Conservation (phyloP, 92 coral and sea anemone genomes). For the Porites rus region DNA sequence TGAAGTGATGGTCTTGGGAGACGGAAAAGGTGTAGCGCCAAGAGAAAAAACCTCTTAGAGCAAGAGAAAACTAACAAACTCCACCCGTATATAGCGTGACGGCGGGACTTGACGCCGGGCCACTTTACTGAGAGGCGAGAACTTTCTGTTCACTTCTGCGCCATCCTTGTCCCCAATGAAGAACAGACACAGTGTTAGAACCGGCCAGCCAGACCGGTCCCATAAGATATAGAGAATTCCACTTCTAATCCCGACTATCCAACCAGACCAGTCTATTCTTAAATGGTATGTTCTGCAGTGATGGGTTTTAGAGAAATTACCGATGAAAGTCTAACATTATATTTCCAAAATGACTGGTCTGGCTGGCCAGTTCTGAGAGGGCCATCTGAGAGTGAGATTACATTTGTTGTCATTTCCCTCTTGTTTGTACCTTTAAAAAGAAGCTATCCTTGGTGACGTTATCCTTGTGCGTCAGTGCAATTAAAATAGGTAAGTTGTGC, state of each 20-base stretch:
- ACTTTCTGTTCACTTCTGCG: too few relatives aligned
- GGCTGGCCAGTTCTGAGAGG: background rate
- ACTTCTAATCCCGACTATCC: background rate
- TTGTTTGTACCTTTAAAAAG: constrained; percentile 74
- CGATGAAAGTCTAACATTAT: background rate
- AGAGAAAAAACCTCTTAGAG: too few relatives aligned
- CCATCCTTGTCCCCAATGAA: too few relatives aligned
- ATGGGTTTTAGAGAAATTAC: background rate
- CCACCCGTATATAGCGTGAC: too few relatives aligned
- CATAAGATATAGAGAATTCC: too few relatives aligned
- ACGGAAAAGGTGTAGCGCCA: too few relatives aligned
- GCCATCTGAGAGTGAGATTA: background rate
- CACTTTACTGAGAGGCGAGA: too few relatives aligned
- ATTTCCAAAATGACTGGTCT: background rate
- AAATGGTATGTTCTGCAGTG: background rate
- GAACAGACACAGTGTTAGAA: too few relatives aligned
- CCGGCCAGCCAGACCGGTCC: background rate
- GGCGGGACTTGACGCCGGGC: too few relatives aligned
- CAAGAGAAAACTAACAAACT: too few relatives aligned
- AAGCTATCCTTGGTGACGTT: constrained; percentile 81
- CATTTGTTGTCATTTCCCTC: background rate
- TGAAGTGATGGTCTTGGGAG: too few relatives aligned
- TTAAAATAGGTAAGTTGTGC: constrained; percentile 82
- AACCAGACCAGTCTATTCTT: background rate
- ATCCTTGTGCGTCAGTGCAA: constrained; percentile 77